Evolutionary conservation across 2,113 vertebrate genomes (phyloP), one percentile per base, ranked within the genome.

Genomic region (Macaca mulatta): DNA sequence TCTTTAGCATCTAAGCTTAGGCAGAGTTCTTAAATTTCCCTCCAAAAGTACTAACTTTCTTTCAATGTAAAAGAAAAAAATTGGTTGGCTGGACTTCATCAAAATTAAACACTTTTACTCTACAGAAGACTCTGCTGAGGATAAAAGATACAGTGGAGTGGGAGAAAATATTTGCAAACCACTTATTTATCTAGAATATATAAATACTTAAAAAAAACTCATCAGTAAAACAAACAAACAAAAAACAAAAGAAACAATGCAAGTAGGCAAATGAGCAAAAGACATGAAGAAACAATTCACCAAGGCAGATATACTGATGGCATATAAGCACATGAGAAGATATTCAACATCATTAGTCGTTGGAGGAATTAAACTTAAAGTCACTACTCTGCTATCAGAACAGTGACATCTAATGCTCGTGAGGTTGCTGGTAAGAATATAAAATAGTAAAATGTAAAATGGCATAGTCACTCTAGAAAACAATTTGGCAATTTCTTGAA

Each of bases 311-410:
- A 81, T 52, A 32, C 23, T 85, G 22, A 77, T 52, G 48, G 35
- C 40, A 77, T 30, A 69, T 69, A 94, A 90, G 55, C 32, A 32
- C 14, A 40, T 48, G 67, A 59, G 61, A 79, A 84, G 45, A 52
- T 75, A 25, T 30, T 91, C 22, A 69, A 4, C 30, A 30, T 84
- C 35, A n/a, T 79, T 74, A 84, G 38, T 87, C 35, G 57, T 38
- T 88, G 80, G 40, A 93, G 79, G 25, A 89, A 89, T 93, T 90
- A 38, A 85, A 74, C 55, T 57, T 43, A 92, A 78, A 85, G 23
- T 17, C 48, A 72, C n/a, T 17, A 38, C 12, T 50, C 17, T 72
- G 35, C 45, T 85, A 8, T 89, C 45, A 83, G 38, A 72, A 52
- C 17, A 59, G 35, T 69, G 78, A 70, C 1, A 40, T 17, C 3